phyloP scores from a whole-genome alignment of 2,888 invertebrate species.

The Anaspis maculata region DNA sequence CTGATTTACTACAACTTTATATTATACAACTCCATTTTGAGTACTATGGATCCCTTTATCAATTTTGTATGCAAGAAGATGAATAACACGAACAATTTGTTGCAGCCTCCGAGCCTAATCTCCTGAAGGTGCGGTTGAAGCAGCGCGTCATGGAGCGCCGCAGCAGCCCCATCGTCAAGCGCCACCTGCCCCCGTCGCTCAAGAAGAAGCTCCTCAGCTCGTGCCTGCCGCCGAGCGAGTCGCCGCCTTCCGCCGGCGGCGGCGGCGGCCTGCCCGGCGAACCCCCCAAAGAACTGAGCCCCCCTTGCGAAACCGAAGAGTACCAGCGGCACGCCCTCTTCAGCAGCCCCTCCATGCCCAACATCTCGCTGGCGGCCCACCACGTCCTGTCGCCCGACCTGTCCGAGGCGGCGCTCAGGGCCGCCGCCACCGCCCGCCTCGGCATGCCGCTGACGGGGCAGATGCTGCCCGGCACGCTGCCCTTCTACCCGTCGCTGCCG shows the following conservation, averaged over 20 bases:
- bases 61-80: too few species aligned
- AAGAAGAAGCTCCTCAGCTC: slow-evolving; percentile 59
- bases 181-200: slow-evolving; percentile 68
- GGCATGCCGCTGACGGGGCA: slow-evolving; percentile 54
- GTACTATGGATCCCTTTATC: too few species aligned
- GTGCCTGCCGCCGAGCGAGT: slow-evolving; percentile 55
- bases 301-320: slow-evolving; percentile 54
- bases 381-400: slow-evolving; percentile 45
- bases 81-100: too few species aligned
- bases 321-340: slow-evolving; percentile 65
- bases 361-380: slow-evolving; percentile 73
- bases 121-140: slow-evolving; percentile 87
- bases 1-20: too few species aligned
- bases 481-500: slow-evolving; percentile 63
- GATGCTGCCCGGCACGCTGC: slow-evolving; percentile 58
- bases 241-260: too few species aligned
- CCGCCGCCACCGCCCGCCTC: slow-evolving; percentile 59
- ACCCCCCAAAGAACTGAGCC: slow-evolving; percentile 49
- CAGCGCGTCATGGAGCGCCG: slow-evolving; percentile 93
- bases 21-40: too few species aligned
- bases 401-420: slow-evolving; percentile 72
- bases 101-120: slow-evolving; percentile 93
- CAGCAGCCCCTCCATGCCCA: slow-evolving; percentile 94
- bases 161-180: slow-evolving; percentile 81
- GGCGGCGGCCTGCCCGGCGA: too few species aligned